Conservation (phyloP, 2,113 vertebrate genomes). For the Todiramphus saurophagus region DNA sequence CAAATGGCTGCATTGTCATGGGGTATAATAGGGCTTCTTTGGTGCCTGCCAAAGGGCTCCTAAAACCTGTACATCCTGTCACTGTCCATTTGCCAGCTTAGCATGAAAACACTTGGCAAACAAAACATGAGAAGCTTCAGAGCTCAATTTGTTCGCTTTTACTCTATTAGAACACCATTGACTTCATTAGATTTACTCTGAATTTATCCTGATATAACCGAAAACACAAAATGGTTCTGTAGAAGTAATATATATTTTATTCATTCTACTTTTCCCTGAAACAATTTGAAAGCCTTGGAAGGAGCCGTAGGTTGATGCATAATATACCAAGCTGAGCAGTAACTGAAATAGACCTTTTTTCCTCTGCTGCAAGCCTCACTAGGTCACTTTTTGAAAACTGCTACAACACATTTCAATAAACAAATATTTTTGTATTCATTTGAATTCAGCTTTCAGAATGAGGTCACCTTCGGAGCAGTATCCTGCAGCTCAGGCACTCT, state of each 20-base stretch:
- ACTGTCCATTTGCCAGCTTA: conserved; percentile 20
- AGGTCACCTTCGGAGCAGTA: not conserved
- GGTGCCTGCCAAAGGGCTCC: conserved; percentile 27
- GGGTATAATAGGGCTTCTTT: conserved; percentile 1
- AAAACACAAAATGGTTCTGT: not conserved
- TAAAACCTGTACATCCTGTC: conserved; percentile 36
- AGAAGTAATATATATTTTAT: not conserved
- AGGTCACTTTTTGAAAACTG: conserved; percentile 7
- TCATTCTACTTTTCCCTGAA: not conserved
- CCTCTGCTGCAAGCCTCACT: not conserved
- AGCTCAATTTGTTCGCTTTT: not conserved
- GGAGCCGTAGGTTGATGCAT: not conserved
- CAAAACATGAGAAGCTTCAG: conserved; percentile 18
- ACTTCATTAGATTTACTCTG: not conserved
- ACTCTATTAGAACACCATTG: not conserved
- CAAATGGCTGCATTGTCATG: not conserved
- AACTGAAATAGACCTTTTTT: conserved; percentile 26
- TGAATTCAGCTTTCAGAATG: conserved; percentile 24
- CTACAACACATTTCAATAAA: conserved; percentile 32
- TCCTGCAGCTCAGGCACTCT: conserved; percentile 19
- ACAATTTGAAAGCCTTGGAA: not conserved
- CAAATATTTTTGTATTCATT: conserved; percentile 39
- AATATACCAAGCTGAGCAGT: not conserved
- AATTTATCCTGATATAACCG: not conserved
- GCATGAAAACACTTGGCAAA: conserved; percentile 42